Percentiles rank a stretch among this genome's conserved stretches.
Evolutionary conservation across 2,797 vertebrate genomes (phyloP).

Genomic region (Alouatta caraya): DNA sequence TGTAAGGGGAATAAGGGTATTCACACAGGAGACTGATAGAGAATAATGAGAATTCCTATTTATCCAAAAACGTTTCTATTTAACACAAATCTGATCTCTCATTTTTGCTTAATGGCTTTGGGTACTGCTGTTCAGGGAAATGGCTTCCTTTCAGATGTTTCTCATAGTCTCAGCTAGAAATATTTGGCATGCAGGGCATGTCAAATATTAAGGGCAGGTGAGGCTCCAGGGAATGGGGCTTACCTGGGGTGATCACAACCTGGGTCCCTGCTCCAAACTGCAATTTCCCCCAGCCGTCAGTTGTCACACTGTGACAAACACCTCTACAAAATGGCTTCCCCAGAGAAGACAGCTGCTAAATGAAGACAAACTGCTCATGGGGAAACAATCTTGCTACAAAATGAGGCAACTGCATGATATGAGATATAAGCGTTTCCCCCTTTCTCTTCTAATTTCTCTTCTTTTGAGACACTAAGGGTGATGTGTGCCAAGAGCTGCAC

Average conservation of each 20-base stretch:
- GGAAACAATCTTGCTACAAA: constrained; percentile 70
- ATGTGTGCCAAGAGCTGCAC: background rate
- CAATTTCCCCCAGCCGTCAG: constrained; percentile 32
- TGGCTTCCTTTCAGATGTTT: constrained; percentile 21
- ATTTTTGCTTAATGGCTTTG: constrained; percentile 49
- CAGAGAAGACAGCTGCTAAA: constrained; percentile 74
- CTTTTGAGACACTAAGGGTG: background rate
- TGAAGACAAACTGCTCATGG: constrained; percentile 74
- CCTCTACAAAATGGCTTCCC: constrained; percentile 76
- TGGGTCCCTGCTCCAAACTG: constrained; percentile 76
- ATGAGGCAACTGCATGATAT: constrained; percentile 62
- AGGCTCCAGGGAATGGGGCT: constrained; percentile 50
- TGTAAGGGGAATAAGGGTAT: constrained; percentile 23
- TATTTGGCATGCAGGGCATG: background rate
- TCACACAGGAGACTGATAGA: background rate
- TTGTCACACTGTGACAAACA: constrained; percentile 67
- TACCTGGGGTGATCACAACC: constrained; percentile 70
- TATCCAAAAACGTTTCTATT: constrained; percentile 60
- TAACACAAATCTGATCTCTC: constrained; percentile 46
- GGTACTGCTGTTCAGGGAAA: constrained; percentile 29
- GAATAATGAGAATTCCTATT: constrained; percentile 59
- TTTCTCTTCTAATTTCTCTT: constrained; percentile 63
- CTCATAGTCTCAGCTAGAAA: background rate
- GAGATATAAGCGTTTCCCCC: constrained; percentile 33
- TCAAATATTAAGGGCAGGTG: constrained; percentile 3